phyloP scores from a whole-genome alignment of 2,888 invertebrate genomes.

The Aspidiotus destructor region DNA sequence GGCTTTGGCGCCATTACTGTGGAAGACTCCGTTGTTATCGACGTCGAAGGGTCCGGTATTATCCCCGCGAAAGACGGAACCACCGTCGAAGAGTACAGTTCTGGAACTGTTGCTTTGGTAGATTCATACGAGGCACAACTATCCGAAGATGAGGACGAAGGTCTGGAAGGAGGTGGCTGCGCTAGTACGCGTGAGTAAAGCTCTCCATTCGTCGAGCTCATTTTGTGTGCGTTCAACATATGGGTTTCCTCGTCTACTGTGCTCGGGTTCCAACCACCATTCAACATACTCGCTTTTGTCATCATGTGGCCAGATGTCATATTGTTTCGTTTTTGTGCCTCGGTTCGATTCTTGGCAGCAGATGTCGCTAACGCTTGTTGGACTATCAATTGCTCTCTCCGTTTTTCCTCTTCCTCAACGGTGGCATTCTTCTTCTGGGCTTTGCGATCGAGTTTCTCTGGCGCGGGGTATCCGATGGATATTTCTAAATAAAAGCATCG shows the following conservation, averaged over 20 bases:
- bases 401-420: background rate
- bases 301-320: background rate
- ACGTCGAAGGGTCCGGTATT: too few relatives aligned
- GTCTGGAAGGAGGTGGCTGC: background rate
- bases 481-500: slow-evolving; percentile 7
- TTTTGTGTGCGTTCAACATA: background rate
- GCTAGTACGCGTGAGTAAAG: slow-evolving; percentile 23
- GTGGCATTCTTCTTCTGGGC: background rate
- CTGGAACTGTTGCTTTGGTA: background rate
- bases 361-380: background rate
- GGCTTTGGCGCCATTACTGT: too few relatives aligned
- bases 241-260: background rate
- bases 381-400: too few relatives aligned
- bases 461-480: slow-evolving; percentile 19
- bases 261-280: background rate
- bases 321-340: background rate
- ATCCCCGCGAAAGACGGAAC: too few relatives aligned
- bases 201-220: background rate
- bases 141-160: slow-evolving; percentile 26
- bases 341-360: background rate
- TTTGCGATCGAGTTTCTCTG: slow-evolving; percentile 20
- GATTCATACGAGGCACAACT: slow-evolving; percentile 18
- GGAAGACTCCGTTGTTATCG: too few relatives aligned
- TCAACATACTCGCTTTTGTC: background rate
- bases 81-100: too few relatives aligned